Conservation (phyloP, 1,140 invertebrate species). For the Octopus sinensis region DNA sequence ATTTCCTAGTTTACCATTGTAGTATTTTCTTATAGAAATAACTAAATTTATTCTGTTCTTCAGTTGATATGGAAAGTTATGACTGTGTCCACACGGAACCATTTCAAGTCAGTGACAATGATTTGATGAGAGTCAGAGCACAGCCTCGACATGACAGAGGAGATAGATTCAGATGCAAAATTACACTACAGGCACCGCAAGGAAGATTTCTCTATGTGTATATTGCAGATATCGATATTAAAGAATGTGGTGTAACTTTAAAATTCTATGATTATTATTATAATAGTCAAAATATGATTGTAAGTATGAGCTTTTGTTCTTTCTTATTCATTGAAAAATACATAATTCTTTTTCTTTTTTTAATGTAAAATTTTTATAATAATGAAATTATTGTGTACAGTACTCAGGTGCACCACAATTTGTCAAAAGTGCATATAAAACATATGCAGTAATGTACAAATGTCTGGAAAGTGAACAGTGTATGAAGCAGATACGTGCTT, state of each 20-base stretch:
- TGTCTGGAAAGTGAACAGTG: too few species aligned
- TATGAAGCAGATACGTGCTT: too few species aligned
- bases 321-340: too few species aligned
- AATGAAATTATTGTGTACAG: too few species aligned
- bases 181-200: background rate
- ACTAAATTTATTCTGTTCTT: background rate
- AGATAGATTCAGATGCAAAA: background rate
- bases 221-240: background rate
- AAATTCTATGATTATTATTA: background rate
- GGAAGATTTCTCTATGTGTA: background rate
- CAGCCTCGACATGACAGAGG: background rate
- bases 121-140: background rate
- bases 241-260: background rate
- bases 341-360: too few species aligned
- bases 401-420: too few species aligned
- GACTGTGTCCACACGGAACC: background rate
- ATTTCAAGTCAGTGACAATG: background rate
- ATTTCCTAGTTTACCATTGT: too few species aligned
- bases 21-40: too few species aligned
- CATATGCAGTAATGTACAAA: too few species aligned
- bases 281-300: background rate
- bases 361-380: too few species aligned
- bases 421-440: too few species aligned
- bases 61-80: constrained; percentile 7
- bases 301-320: background rate